These are phyloP conservation scores for Philopedon plagiatum DNA, from an alignment of 2,888 invertebrate genomes.

Conservation along the genomic window DNA sequence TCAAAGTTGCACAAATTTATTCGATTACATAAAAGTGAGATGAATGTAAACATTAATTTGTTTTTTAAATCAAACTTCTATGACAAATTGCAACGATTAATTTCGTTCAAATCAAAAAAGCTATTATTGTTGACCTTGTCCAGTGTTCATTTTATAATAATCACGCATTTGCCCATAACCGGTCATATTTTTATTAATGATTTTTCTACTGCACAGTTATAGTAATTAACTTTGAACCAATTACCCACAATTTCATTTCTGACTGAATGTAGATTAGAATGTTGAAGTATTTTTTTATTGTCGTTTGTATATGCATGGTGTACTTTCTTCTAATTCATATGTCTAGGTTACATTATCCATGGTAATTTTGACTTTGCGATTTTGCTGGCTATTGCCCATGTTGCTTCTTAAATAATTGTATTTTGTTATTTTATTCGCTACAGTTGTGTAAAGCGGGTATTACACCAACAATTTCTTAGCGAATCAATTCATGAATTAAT, in stretches of 20 bases:
- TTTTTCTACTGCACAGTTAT: conserved; percentile 17
- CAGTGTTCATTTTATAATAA: conserved; percentile 22
- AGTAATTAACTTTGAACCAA: conserved; percentile 35
- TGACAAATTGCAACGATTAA: background rate
- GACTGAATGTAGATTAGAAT: background rate
- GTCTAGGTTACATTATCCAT: conserved; percentile 7
- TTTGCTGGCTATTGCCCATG: background rate
- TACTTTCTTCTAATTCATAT: conserved; percentile 27
- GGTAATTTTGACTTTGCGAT: background rate
- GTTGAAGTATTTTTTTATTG: conserved; percentile 13
- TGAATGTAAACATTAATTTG: too few relatives aligned
- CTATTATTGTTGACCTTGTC: conserved; percentile 22
- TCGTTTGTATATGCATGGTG: background rate
- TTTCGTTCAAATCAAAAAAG: background rate
- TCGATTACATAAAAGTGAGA: too few relatives aligned
- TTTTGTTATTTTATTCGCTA: too few relatives aligned
- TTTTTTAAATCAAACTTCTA: background rate
- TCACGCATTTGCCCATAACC: conserved; percentile 3
- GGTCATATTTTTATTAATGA: conserved; percentile 24
- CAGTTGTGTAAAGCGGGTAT: too few relatives aligned
- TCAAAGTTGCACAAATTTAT: too few relatives aligned
- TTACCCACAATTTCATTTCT: conserved; percentile 22
- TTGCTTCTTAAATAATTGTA: too few relatives aligned
- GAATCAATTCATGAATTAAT: too few relatives aligned
- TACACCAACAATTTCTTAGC: too few relatives aligned